Base-by-base conservation (phyloP, 2,113 vertebrate species). In the Psammodynastes pulverulentus region DNA sequence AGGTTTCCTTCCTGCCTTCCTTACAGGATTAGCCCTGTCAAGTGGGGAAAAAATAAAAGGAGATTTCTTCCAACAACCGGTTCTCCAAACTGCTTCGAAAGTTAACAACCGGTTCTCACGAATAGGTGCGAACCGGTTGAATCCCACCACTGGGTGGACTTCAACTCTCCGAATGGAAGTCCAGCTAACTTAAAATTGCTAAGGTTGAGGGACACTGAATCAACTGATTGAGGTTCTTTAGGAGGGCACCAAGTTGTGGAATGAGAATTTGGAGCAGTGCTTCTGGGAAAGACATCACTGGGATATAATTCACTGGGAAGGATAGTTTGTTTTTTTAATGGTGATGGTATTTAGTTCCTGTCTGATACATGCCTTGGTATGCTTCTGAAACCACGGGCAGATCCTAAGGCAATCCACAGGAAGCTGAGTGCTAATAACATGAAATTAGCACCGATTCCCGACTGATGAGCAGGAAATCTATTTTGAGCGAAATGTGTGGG, bases 371-470 rank as follows among this genome's bases (percentile, higher is more conserved):
- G 4, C 23, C 9, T 88, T 23, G 53, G 72, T 7, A 43, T 58
- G 43, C 45, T 58, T n/a, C 56, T 89, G 29, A 85, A 92, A 85
- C 12, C 48, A 46, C 84, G 39, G 72, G 34, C 88, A n/a, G 23
- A 10, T 46, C 45, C 49, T n/a, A 21, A 19, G 92, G 92, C 84
- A 23, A 92, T 88, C 17, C 29, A 94, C 87, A 84, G 39, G 88
- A 90, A 96, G 90, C 67, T 24, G 53, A 87, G 91, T 92, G 72
- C 3, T 72, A 84, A 56, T 88, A 89, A 17, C 52, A 34, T 89
- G 86, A 91, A 86, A 94, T 67, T 52, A 46, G 0, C 24, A 53
- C 94, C 93, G 10, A 3, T 84, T 0, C 91, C 13, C 45, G 34
- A 26, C 79, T 84, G 90, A 0, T 54, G 53, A 93, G 46, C 62